Base-by-base conservation (phyloP, 1,140 invertebrate genomes). In the Piezodorus guildinii region DNA sequence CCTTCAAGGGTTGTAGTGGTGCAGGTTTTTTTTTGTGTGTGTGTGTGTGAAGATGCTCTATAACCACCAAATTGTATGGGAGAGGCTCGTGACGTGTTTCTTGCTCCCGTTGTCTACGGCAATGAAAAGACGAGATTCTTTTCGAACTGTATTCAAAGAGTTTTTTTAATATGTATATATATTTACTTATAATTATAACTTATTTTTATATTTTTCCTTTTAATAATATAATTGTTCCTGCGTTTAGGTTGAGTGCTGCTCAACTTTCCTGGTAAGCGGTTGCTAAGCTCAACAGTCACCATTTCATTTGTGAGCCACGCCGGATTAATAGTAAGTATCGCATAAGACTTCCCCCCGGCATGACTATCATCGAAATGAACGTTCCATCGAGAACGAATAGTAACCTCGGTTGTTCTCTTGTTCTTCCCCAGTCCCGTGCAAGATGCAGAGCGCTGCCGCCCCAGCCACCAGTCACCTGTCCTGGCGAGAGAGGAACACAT, bases 241-340 rank as follows among this genome's bases (percentile, higher is more conserved):
- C 34, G 46, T 60, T 30, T 60, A 65, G 64, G 64, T 65, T 65
- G 64, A 65, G 64, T 61, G 60, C 12, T 54, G 23, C 64, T 65
- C 64, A 65, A 65, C 64, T 65, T 46, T 39, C 64, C 64, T 65
- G 64, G 64, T 65, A 65, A 65, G 64, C 64, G 64, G 64, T 65
- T 51, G 64, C 58, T 58, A 61, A 56, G 59, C 60, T 60, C 60
- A 60, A 43, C 64, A 62, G 52, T 45, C 64, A 65, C 64, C 64
- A 65, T 65, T 65, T 65, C 64, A 65, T 65, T 65, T 65, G 64
- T 30, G 19, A 54, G 56, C 52, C 64, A 65, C 64, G 51, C 61
- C 60, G 64, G 64, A 65, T 65, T 65, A 65, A 65, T 54, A 62
- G 64, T 65, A 49, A 65, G 64, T 65, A 65, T 19, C 17, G 9